Base-by-base conservation (phyloP, 2,797 vertebrate species). In the Takifugu ocellatus region DNA sequence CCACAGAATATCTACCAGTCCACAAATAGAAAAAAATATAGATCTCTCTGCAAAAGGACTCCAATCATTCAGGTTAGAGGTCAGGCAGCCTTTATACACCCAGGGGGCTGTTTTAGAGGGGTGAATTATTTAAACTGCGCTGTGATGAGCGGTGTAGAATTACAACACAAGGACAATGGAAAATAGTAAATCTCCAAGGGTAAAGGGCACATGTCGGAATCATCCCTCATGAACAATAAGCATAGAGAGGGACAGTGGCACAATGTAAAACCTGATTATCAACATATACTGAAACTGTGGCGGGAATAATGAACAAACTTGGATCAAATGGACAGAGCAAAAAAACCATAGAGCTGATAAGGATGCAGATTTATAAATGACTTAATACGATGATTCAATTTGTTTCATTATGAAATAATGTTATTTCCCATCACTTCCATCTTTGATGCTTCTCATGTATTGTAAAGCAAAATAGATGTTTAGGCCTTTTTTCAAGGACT, bases 391-490 rank as follows among this genome's bases (percentile, higher is more conserved):
- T 12, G 36, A 39, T 39, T 3, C 36, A 39, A 12, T 39, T 39
- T 4, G 4, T 39, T 39, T 39, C 36, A 39, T 14, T 39, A 39
- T 14, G 36, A 39, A 12, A 3, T 39, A 39, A 39, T 14, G 3
- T 12, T 57, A 59, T 77, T 65, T 71, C 54, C 45, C 47, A 62
- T 51, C 58, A 8, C 51, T 70, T 80, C 57, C 55, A 26, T 26
- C 50, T 72, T 46, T 66, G 59, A 86, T 85, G 83, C 84, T 86
- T 86, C 84, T 90, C 89, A 88, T 91, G 90, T 90, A 87, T 89
- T 88, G 89, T 92, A 92, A 82, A 91, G 84, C 84, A 56, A 50
- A 69, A 92, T 92, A 92, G 92, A 93, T 93, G 90, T 59, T 68
- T 66, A 87, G 84, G 81, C 87, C 89, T 89, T 83, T 39, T 61